Base-by-base conservation (phyloP, 2,797 vertebrate genomes). In the Acrossocheilus fasciatus region DNA sequence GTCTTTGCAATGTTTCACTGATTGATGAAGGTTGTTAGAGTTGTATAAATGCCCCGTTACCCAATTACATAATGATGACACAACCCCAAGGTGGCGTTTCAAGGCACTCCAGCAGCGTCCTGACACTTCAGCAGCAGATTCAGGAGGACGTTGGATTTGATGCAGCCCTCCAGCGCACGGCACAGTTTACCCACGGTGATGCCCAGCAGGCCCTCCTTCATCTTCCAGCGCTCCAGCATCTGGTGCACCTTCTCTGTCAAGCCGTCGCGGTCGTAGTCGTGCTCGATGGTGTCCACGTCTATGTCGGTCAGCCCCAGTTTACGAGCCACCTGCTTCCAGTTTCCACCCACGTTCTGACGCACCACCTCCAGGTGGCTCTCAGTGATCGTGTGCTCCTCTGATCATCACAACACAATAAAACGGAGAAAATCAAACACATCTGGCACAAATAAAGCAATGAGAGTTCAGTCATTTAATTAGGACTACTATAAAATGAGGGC, bases 191-290 rank as follows among this genome's bases (percentile, higher is more conserved):
- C 97, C 59, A 99, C 90, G 0, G 97, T 99, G 80, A 96, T 96
- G 1, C 97, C 96, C 43, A 96, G 93, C 10, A 89, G 94, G 70
- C 98, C 98, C 89, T 97, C 96, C 89, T 95, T 96, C 97, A 98
- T 99, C 87, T 86, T 93, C 98, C 98, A 99, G 79, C 91, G 95
- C 30, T 95, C 95, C 86, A 99, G 94, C 96, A 96, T 98, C 94
- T 99, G 98, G 91, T 98, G 95, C 84, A 99, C 98, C 91, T 97
- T 98, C 92, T 99, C 98, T 0, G 95, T 95, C 15, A 99, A 95
- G 76, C 98, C 98, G 8, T 99, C 97, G 0, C 96, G 95, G 76
- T 91, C 93, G 30, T 94, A 97, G 93, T 98, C 97, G 0, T 99
- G 96, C 69, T 98, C 97, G 4, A 99, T 98, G 91, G 95, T 96